Evolutionary conservation across 1,140 invertebrate genomes (phyloP).

Genomic region (Trichonephila clavipes): DNA sequence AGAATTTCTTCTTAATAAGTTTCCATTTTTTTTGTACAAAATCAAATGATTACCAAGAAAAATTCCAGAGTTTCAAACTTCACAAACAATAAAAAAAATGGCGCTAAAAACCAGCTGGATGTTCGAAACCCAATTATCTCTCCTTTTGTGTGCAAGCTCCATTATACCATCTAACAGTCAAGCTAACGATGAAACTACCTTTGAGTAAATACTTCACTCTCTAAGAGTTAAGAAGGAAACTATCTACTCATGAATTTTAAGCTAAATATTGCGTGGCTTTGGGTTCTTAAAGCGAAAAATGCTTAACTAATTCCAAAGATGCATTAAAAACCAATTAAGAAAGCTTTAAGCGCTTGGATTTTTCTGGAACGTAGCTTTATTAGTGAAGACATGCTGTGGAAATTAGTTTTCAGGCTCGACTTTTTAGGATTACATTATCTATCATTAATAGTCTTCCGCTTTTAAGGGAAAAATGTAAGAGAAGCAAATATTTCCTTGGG

Average conservation of each 20-base stretch:
- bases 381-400: background rate
- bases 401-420: conserved; percentile 37
- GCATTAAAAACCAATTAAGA: conserved; percentile 41
- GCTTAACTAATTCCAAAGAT: conserved; percentile 34
- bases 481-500: background rate
- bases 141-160: background rate
- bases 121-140: background rate
- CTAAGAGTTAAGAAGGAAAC: background rate
- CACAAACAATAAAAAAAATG: background rate
- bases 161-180: background rate
- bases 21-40: background rate
- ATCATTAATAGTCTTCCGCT: background rate
- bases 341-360: conserved; percentile 7
- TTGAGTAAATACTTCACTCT: background rate
- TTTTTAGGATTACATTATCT: conserved; percentile 8
- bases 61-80: background rate
- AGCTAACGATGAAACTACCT: background rate
- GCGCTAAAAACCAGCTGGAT: background rate
- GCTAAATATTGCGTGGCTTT: conserved; percentile 31
- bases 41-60: background rate
- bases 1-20: too few species aligned
- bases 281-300: conserved; percentile 35
- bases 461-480: background rate
- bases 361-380: background rate
- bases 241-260: conserved; percentile 23